Base-by-base conservation (phyloP, 1,140 invertebrate genomes). In the Amyelois transitella region DNA sequence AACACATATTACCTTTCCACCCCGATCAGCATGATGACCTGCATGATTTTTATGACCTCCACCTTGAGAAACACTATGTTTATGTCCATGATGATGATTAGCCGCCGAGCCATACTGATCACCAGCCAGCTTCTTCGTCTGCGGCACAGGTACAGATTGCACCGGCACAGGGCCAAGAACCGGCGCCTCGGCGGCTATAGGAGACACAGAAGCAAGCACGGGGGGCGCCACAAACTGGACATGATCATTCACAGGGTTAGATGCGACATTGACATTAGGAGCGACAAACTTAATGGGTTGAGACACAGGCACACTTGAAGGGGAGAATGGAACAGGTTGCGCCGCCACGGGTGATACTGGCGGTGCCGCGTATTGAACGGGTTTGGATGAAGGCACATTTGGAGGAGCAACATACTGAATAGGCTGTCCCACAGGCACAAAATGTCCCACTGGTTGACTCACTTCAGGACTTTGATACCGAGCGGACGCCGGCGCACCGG, bases 391-490 rank as follows among this genome's bases (percentile, higher is more conserved):
- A 38, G 25, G 7, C 25, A 28, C 25, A 28, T 8, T 8, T n/a
- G n/a, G n/a, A 49, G 51, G 60, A 21, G 17, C 32, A 18, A 44
- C 28, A 55, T 10, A 28, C 7, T 28, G 25, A 28, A 28, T 8
- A 28, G 25, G 25, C 25, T 28, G 25, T 28, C 49, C 43, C n/a
- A 53, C 55, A 50, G 32, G 57, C 25, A 50, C 48, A 28, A 25
- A 51, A 19, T 38, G 32, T 38, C 32, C 32, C 32, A 14, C 32
- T 5, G n/a, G n/a, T 38, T 38, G 32, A 61, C 62, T 65, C 59
- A 57, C 58, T 67, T 84, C 68, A 75, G 81, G 68, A 72, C 80
- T 66, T 67, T 79, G 17, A 72, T 86, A 65, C 38, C 73, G 58
- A 65, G 75, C 51, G 62, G 68, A 18, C 54, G 67, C 64, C 65